Evolutionary conservation across 2,888 invertebrate genomes (phyloP), one percentile per base, ranked within the genome.

Genomic region (Cephus sareptanus): DNA sequence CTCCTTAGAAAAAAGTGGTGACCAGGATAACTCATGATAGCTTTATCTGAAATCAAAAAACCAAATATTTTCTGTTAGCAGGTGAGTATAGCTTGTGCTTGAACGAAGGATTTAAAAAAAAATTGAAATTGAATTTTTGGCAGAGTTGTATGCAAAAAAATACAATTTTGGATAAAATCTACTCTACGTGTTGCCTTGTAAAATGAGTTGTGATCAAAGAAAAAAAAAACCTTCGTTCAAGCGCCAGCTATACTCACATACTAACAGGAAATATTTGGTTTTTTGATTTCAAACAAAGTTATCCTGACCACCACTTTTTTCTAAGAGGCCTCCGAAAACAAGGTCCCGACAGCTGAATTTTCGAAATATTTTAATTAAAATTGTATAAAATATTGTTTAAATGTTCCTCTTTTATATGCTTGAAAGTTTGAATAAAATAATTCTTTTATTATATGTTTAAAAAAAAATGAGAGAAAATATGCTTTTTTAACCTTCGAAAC

Each of bases 251-350:
- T 3, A 35, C 35, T 35, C 35, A 76, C 11, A 23, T 76, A 23
- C 68, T 35, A 12, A 76, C 4, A 35, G 35, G 4, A 35, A 35
- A 12, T 35, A 35, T 35, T 12, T 12, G 12, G 0, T 35, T 35
- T 35, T 76, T 76, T 30, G 1, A 70, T 76, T 76, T 76, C 37
- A 34, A 70, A 70, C 73, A 73, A 73, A 35, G n/a, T 74, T 76
- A 73, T 76, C 35, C 15, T 73, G 31, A 70, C 68, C 13, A 73
- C 78, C 68, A 34, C 34, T 78, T 78, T 78, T 73, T 76, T 69
- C 30, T 31, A 74, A 31, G 30, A 2, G 15, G 68, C 73, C n/a
- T 31, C 31, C 11, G 33, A 34, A 68, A 73, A 68, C 23, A 13
- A 76, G 68, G 68, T 73, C 68, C n/a, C 34, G 73, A 56, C 11